Evolutionary conservation across 1,140 invertebrate genomes (phyloP), one percentile per base, ranked within the genome.

Genomic region (Cardiocondyla obscurior): DNA sequence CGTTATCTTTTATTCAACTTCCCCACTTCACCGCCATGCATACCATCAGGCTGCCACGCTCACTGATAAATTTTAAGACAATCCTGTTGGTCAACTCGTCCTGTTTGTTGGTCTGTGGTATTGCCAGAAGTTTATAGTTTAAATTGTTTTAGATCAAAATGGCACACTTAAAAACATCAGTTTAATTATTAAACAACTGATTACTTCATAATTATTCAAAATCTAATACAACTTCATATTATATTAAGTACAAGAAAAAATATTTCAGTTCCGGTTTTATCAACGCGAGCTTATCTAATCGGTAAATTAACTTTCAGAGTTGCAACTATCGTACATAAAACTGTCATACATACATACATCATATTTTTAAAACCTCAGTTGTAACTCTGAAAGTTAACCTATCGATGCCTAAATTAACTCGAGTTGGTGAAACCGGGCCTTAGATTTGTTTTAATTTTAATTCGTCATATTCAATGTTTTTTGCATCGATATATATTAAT

Each of bases 1-100:
- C 62, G 82, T 46, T 87, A 81, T 74, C 85, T 88, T 88, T 88
- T 88, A 88, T 87, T 53, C 69, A 62, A n/a, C 12, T n/a, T 84
- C 85, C 86, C 86, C 85, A 55, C 86, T 73, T 77, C 69, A 8
- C n/a, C 8, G 10, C 7, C 39, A 60, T n/a, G 14, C 28, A 57
- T 57, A 19, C 12, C 16, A 60, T 60, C 16, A n/a, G 25, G 19
- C 30, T 36, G n/a, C 69, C n/a, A 10, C 19, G 33, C 16, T 44
- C 14, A 42, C 53, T 3, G 3, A 73, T 58, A 73, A 73, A 73
- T 73, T 62, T 14, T 0, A 22, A 33, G 3, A 39, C 57, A 19
- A 62, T 77, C 33, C 44, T 65, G 55, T 30, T 7, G 25, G 5
- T 39, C 10, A 28, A 1, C 2, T 51, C 30, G 36, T 44, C 36